A percentile compares a stretch with the other conserved stretches of the same genome.
These are phyloP conservation scores for Anneissia japonica DNA, from an alignment of 35 echinoderm and acorn worm genomes.

Conservation along the genomic window DNA sequence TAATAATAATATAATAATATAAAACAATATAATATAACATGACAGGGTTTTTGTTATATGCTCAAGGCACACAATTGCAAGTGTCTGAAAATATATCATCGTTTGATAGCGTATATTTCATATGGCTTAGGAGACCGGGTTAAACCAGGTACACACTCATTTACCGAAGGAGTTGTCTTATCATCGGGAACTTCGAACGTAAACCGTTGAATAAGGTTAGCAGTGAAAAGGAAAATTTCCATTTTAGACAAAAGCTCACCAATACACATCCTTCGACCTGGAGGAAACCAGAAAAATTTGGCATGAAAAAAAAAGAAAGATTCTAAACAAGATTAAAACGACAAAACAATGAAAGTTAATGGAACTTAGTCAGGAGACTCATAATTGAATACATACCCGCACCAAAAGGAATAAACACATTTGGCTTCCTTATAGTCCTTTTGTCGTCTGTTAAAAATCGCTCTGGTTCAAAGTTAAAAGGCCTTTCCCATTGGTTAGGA, in stretches of 20 bases:
- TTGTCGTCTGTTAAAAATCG: slow-evolving; percentile 28
- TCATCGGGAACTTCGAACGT: neutral
- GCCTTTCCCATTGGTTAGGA: slow-evolving; percentile 32
- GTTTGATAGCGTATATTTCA: too few species aligned
- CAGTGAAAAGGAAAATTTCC: slow-evolving; percentile 15
- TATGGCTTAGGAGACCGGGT: too few species aligned
- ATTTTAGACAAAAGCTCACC: slow-evolving; percentile 18
- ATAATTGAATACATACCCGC: neutral
- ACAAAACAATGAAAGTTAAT: too few species aligned
- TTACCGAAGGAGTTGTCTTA: neutral
- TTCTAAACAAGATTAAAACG: too few species aligned
- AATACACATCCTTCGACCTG: slow-evolving; percentile 27
- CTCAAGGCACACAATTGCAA: too few species aligned
- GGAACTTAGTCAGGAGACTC: too few species aligned
- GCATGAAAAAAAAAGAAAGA: too few species aligned
- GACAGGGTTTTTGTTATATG: too few species aligned
- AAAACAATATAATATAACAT: too few species aligned
- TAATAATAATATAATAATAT: too few species aligned
- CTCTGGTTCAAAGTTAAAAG: slow-evolving; percentile 53
- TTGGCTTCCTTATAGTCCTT: neutral
- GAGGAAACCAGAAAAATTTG: neutral
- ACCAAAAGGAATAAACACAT: neutral
- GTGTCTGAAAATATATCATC: too few species aligned
- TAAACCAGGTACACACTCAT: too few species aligned
- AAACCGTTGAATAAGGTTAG: slow-evolving; percentile 21